Base-by-base conservation (phyloP, 2,888 invertebrate genomes). In the Anagyrus pseudococci region DNA sequence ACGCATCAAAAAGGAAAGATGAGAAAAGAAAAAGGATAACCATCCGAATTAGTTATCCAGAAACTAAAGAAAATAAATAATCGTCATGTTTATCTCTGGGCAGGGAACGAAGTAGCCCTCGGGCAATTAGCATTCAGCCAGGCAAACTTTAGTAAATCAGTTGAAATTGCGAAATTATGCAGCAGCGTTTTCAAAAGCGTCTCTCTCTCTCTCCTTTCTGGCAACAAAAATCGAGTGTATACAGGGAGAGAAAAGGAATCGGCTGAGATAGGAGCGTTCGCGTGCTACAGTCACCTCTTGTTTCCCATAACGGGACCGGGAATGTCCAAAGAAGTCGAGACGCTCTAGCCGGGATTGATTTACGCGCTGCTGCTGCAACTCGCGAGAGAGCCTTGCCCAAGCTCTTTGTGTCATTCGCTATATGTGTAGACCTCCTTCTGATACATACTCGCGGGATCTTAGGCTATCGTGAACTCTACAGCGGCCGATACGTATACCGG, bases 111-210 rank as follows among this genome's bases (percentile, higher is more conserved):
- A n/a, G n/a, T n/a, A n/a, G n/a, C 72, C 72, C 71, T 67, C 66
- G 64, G 68, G 68, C 69, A 70, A 74, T 73, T 75, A 73, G 70
- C 71, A 76, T 75, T 73, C 72, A 75, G 71, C 41, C 41, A 44
- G 23, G n/a, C 48, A 17, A 33, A 29, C 4, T 17, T 40, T 44
- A 41, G 37, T 48, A 57, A 57, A 64, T 64, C 64, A 57, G 41
- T 15, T 37, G 44, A 60, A 60, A 64, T 64, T 60, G 52, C 57
- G n/a, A 52, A 60, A 64, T 64, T 60, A 60, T 53, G 37, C 47
- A 29, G 20, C 26, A 17, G 22, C 20, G 20, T 22, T 22, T 4
- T 19, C 23, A 8, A 44, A 17, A 3, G 44, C 20, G 20, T 37
- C 48, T 48, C 20, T 37, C 19, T 41, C 23, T 19, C 29, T 23